Percentiles rank a stretch among this genome's conserved stretches.
Conservation (phyloP, 2,888 invertebrate species). For the Zaprionus lineosus region DNA sequence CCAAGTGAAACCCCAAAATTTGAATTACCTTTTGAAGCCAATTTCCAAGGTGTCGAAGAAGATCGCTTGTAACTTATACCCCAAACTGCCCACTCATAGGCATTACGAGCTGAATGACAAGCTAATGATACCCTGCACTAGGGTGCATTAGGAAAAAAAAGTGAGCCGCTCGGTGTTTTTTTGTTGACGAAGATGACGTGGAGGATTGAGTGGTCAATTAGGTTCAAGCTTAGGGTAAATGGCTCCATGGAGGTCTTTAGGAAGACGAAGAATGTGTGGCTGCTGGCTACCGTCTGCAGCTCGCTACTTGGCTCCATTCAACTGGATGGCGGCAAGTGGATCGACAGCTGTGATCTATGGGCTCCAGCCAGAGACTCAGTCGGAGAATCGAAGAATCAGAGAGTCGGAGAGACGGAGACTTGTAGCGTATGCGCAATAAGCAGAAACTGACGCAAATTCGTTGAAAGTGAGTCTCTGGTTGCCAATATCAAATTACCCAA, state of each 20-base stretch:
- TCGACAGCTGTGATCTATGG: conserved; percentile 1
- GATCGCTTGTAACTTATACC: too few relatives aligned
- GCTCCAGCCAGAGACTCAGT: neutral
- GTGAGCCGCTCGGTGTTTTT: conserved; percentile 8
- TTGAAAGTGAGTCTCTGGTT: conserved; percentile 71
- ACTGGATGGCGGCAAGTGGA: conserved; percentile 18
- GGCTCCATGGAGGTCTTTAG: neutral
- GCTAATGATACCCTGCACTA: neutral
- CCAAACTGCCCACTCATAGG: too few relatives aligned
- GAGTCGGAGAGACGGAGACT: neutral
- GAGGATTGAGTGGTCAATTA: conserved; percentile 2
- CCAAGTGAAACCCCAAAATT: too few relatives aligned
- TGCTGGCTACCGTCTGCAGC: too few relatives aligned
- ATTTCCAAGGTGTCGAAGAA: too few relatives aligned
- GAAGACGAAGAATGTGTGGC: neutral
- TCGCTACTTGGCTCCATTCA: conserved; percentile 1
- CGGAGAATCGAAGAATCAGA: neutral
- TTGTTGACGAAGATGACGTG: conserved; percentile 7
- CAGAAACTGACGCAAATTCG: conserved; percentile 58
- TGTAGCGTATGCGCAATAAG: too few relatives aligned
- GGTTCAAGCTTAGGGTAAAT: neutral
- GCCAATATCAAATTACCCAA: conserved; percentile 75
- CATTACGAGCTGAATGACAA: too few relatives aligned
- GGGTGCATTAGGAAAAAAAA: neutral
- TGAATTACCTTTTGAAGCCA: too few relatives aligned